Conservation (phyloP, 1,140 invertebrate genomes). For the Oedothorax gibbosus region DNA sequence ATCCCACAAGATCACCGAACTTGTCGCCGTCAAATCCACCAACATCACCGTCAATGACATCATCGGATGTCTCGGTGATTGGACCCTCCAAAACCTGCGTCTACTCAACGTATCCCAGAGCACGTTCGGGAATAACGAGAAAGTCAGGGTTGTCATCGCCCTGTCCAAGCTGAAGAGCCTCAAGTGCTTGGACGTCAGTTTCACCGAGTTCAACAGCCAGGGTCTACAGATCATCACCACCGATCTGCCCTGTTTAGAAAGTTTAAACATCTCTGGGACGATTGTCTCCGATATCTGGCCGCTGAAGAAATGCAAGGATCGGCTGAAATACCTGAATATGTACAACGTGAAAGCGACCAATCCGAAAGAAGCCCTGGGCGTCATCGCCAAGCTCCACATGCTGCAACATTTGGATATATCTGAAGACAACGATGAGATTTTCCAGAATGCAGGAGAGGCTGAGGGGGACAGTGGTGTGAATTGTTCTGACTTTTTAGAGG, state of each 20-base stretch:
- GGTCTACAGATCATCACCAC: conserved; percentile 78
- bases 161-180: conserved; percentile 72
- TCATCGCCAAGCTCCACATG: conserved; percentile 74
- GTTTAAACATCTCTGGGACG: conserved; percentile 79
- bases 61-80: conserved; percentile 79
- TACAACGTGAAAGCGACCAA: conserved; percentile 75
- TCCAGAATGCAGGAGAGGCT: conserved; percentile 69
- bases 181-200: conserved; percentile 78
- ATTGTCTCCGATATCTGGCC: conserved; percentile 77
- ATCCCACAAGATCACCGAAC: conserved; percentile 74
- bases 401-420: conserved; percentile 78
- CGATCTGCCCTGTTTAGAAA: conserved; percentile 77
- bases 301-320: conserved; percentile 74
- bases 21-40: conserved; percentile 75
- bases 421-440: conserved; percentile 73
- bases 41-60: conserved; percentile 76
- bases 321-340: conserved; percentile 75
- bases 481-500: conserved; percentile 70
- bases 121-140: conserved; percentile 74
- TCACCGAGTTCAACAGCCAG: conserved; percentile 79
- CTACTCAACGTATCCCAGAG: conserved; percentile 77
- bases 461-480: conserved; percentile 68
- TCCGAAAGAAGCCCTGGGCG: conserved; percentile 70
- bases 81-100: conserved; percentile 75
- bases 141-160: conserved; percentile 69